Evolutionary conservation across 23 tunicate genomes (phyloP), one percentile per base, ranked within the genome.

Genomic region (Halocynthia aurantium): DNA sequence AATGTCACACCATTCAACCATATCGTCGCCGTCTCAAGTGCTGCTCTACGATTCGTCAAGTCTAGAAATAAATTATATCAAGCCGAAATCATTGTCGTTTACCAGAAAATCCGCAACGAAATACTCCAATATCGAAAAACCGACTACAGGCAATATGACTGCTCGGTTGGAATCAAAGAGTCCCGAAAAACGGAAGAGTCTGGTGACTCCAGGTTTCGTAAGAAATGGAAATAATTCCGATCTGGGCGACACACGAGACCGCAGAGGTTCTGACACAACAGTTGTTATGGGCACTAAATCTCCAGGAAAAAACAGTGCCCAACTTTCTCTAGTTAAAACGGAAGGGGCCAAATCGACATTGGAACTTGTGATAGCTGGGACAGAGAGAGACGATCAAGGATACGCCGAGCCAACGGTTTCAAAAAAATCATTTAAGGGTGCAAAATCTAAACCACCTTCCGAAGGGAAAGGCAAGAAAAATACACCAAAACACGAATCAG

Each of bases 31-130:
- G 8, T 55, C 70, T 60, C 73, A 67, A 80, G 90, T 31, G 67
- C 74, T 83, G n/a, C 53, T 92, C 12, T 92, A 92, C 63, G 98
- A 86, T 51, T 82, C 98, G 22, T 82, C 90, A 70, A 86, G 88
- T 74, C 72, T 92, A 40, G 92, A 83, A 68, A 92, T 92, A 63
- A 81, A 80, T 52, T 92, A 92, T 63, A 68, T 85, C 52, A 51
- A 64, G 18, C 73, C 56, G 10, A 66, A 63, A 63, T 64, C 74
- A 62, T 63, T 52, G 52, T 18, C 55, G 9, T 15, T 70, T 56
- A 56, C 20, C 10, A 22, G 62, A 56, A 19, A 13, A 55, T 8
- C 70, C 20, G 20, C 44, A 72, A 10, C 17, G 72, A 11, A 22
- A 12, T 13, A 2, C 17, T 12, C n/a, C 13, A 49, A 22, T 76